Percentiles rank a stretch among this genome's conserved stretches.
These are phyloP conservation scores for Dinocampus coccinellae DNA, from an alignment of 2,888 invertebrate species.

Conservation along the genomic window DNA sequence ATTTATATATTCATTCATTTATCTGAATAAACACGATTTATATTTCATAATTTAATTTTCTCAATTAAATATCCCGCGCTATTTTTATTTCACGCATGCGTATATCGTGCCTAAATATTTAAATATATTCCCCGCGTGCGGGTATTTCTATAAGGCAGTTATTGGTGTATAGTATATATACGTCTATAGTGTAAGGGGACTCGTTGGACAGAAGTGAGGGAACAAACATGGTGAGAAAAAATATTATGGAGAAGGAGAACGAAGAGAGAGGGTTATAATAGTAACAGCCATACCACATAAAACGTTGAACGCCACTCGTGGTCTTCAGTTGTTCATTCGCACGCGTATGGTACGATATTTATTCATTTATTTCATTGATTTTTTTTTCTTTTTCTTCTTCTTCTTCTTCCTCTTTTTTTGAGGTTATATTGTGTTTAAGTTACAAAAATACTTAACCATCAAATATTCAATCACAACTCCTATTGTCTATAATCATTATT, in stretches of 20 bases:
- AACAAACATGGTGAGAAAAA: background rate
- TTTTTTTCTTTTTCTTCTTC: background rate
- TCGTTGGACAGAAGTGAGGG: background rate
- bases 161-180: too few species aligned
- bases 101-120: background rate
- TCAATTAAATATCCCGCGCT: background rate
- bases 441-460: too few species aligned
- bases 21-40: too few species aligned
- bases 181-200: too few species aligned
- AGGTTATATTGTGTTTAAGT: too few species aligned
- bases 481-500: too few species aligned
- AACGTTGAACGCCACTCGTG: constrained; percentile 57
- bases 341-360: constrained; percentile 49
- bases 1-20: too few species aligned
- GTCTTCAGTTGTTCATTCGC: constrained; percentile 64
- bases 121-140: background rate
- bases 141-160: too few species aligned
- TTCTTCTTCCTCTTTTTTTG: too few species aligned
- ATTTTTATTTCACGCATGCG: background rate
- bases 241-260: background rate
- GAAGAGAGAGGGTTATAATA: constrained; percentile 29
- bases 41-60: background rate
- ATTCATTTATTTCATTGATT: too few species aligned
- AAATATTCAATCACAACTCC: too few species aligned
- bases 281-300: constrained; percentile 46